phyloP scores from a whole-genome alignment of 2,797 vertebrate species.

The Galago senegalensis region DNA sequence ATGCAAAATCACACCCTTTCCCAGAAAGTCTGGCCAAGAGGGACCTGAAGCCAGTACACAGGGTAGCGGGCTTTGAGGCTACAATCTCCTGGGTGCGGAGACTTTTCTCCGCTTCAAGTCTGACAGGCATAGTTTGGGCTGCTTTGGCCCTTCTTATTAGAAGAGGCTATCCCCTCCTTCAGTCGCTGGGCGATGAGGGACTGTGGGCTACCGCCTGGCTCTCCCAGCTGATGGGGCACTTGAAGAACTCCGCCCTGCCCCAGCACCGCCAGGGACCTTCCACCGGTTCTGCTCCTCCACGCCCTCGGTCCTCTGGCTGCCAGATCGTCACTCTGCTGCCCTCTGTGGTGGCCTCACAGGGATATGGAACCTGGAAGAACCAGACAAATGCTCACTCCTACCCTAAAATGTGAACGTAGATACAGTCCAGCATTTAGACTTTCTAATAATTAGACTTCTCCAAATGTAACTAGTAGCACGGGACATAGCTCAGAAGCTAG shows the following conservation, averaged over 20 bases:
- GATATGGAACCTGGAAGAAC: neutral
- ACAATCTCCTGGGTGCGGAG: neutral
- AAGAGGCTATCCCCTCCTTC: neutral
- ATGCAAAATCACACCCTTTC: neutral
- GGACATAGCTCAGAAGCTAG: neutral
- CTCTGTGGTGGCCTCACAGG: neutral
- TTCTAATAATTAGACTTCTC: neutral
- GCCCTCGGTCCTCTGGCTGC: neutral
- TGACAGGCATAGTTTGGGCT: neutral
- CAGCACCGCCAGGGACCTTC: neutral
- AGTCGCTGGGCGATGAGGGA: neutral
- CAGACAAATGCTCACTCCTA: neutral
- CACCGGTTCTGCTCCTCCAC: neutral
- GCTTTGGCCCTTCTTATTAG: neutral
- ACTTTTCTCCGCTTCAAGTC: neutral
- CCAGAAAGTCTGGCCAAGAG: neutral
- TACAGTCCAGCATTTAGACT: slow-evolving; percentile 2
- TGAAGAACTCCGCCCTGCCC: neutral
- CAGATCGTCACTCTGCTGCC: slow-evolving; percentile 57
- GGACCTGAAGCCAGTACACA: neutral
- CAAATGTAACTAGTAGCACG: neutral
- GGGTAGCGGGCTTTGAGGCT: neutral
- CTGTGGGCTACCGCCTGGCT: neutral
- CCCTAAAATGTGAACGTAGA: neutral
- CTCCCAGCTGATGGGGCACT: fast-evolving